Percentiles rank a stretch among this genome's conserved stretches.
phyloP scores from a whole-genome alignment of 2,888 invertebrate species.

The Pheosia gnoma region DNA sequence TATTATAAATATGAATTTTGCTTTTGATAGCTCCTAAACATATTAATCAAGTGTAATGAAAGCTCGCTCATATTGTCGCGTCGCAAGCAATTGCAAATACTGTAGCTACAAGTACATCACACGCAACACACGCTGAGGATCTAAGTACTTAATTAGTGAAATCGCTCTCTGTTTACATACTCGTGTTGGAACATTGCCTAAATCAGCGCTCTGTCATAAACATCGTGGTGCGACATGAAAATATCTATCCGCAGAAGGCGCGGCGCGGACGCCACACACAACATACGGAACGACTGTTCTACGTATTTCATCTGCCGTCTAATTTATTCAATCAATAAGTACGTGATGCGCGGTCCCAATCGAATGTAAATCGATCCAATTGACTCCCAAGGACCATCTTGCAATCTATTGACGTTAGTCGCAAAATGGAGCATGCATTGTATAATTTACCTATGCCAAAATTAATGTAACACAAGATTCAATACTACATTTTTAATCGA shows the following conservation, averaged over 20 bases:
- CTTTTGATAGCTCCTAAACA: background rate
- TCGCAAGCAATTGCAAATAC: constrained; percentile 49
- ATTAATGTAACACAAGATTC: no score
- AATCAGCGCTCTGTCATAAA: constrained; percentile 42
- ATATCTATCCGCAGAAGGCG: constrained; percentile 18
- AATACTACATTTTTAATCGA: no score
- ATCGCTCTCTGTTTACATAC: constrained; percentile 69
- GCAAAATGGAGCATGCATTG: constrained; percentile 2
- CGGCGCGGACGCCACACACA: constrained; percentile 16
- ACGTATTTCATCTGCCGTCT: constrained; percentile 15
- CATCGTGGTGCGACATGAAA: constrained; percentile 21
- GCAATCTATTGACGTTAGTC: constrained; percentile 17
- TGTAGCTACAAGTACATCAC: constrained; percentile 18
- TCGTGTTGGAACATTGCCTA: constrained; percentile 61
- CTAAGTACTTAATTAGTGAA: constrained; percentile 74
- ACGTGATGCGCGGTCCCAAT: constrained; percentile 25
- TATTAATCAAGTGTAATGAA: background rate
- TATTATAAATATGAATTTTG: no score
- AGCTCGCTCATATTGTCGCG: constrained; percentile 50
- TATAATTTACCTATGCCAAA: background rate
- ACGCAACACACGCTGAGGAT: constrained; percentile 54
- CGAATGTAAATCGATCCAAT: constrained; percentile 39
- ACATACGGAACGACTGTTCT: constrained; percentile 13
- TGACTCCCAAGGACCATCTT: constrained; percentile 38
- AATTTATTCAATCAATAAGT: constrained; percentile 30